A percentile compares a stretch with the other conserved stretches of the same genome.
Evolutionary conservation across 2,888 invertebrate species (phyloP).

Genomic region (Napeogenes sylphis): DNA sequence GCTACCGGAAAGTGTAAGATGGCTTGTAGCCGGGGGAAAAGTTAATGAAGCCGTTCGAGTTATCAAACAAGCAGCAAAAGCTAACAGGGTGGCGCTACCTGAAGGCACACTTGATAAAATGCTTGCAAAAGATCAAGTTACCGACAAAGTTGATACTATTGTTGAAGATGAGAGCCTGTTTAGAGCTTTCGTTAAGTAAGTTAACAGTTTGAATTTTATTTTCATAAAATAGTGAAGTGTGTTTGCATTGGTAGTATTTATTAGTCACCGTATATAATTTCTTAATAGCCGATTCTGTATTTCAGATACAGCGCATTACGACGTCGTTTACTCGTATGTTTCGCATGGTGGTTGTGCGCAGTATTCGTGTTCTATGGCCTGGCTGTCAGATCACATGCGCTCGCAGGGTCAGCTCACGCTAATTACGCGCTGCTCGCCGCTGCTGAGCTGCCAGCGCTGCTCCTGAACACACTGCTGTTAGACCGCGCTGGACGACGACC

Average conservation of each 20-base stretch:
- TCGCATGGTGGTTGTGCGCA: conserved; percentile 66
- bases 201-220: conserved; percentile 7
- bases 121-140: conserved; percentile 47
- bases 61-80: conserved; percentile 78
- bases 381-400: conserved; percentile 62
- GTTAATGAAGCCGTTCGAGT: conserved; percentile 79
- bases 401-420: conserved; percentile 57
- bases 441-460: conserved; percentile 64
- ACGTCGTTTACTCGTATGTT: conserved; percentile 60
- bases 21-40: conserved; percentile 83
- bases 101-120: conserved; percentile 69
- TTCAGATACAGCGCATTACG: conserved; percentile 59
- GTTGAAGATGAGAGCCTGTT: conserved; percentile 56
- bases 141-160: conserved; percentile 41
- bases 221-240: no score
- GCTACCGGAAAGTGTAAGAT: conserved; percentile 85
- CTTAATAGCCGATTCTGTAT: not conserved
- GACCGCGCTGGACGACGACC: conserved; percentile 63
- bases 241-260: no score
- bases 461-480: conserved; percentile 61
- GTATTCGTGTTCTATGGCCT: conserved; percentile 73
- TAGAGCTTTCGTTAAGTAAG: conserved; percentile 59
- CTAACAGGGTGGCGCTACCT: conserved; percentile 74
- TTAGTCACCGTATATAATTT: not conserved
- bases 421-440: conserved; percentile 65